Base-by-base conservation (phyloP, 2,113 vertebrate genomes). In the Gymnarchus niloticus region DNA sequence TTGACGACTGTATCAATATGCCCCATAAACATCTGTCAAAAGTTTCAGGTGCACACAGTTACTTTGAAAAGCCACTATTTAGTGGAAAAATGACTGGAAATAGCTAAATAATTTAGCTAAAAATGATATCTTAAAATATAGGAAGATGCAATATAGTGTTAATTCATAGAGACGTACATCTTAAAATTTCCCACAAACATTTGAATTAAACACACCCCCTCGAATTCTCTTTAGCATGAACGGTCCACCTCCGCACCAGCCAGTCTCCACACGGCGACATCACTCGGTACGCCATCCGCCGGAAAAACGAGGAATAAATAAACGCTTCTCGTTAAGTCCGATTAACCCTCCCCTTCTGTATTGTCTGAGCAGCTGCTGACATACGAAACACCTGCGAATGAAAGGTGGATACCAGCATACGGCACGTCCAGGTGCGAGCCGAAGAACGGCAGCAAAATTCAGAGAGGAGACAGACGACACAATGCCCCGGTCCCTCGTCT, bases 381-480 rank as follows among this genome's bases (percentile, higher is more conserved):
- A 44, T 56, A 69, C 33, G 25, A 56, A 87, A 78, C 89, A 91
- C 89, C 90, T 90, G 89, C 48, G 33, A 87, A 86, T 86, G 83
- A 87, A 87, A 65, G 78, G 82, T 86, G 89, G 88, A 86, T 89
- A 90, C 90, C 91, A 90, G 91, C 91, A 91, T 90, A 54, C 28
- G 7, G 69, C 2, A 21, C 57, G 76, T 86, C 48, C 88, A 89
- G 89, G 91, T 89, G 91, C 89, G 84, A 54, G 73, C 4, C 56
- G 81, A 83, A 3, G 46, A 46, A 1, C 57, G 41, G 85, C 76
- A 37, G 44, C 19, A 56, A 81, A 59, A 7, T 78, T 77, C 84
- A 88, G 57, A 87, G 28, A 48, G 14, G 37, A 73, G 85, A 87
- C 61, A 69, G 61, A 86, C 57, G 52, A 51, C 78, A 46, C 25